Conservation (phyloP, 2,113 vertebrate species). For the Nesogale talazaci region DNA sequence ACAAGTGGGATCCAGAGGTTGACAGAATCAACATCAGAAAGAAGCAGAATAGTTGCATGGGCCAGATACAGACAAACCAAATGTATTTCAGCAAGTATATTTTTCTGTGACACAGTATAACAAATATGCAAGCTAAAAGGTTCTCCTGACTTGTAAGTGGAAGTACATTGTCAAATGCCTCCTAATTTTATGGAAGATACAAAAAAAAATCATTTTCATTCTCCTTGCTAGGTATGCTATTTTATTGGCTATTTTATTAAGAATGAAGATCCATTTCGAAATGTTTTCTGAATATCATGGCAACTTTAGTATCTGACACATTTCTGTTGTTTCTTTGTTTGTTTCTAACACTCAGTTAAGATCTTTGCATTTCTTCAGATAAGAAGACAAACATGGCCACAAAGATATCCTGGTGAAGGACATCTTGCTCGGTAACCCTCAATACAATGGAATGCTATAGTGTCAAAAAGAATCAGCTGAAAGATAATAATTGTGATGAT, state of each 20-base stretch:
- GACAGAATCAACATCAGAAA: background rate
- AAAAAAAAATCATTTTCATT: background rate
- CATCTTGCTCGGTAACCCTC: no score
- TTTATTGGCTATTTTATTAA: slow-evolving; percentile 26
- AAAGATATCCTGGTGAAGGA: background rate
- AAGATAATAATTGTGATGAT: no score
- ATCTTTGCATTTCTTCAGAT: background rate
- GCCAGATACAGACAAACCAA: background rate
- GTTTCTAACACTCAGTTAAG: background rate
- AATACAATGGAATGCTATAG: no score
- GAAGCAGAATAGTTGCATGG: background rate
- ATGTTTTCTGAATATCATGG: slow-evolving; percentile 9
- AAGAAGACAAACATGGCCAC: background rate
- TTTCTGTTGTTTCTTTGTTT: background rate
- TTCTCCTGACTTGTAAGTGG: background rate
- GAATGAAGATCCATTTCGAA: slow-evolving; percentile 3
- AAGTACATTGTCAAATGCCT: background rate
- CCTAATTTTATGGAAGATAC: slow-evolving; percentile 19
- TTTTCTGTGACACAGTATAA: background rate
- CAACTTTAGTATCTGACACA: background rate
- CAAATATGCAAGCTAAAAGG: background rate
- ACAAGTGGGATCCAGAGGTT: background rate
- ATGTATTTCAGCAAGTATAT: no score
- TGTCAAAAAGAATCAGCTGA: no score
- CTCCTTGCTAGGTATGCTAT: background rate